These are phyloP conservation scores for Raillietiella orientalis DNA, from an alignment of 2,888 invertebrate genomes.

Conservation along the genomic window DNA sequence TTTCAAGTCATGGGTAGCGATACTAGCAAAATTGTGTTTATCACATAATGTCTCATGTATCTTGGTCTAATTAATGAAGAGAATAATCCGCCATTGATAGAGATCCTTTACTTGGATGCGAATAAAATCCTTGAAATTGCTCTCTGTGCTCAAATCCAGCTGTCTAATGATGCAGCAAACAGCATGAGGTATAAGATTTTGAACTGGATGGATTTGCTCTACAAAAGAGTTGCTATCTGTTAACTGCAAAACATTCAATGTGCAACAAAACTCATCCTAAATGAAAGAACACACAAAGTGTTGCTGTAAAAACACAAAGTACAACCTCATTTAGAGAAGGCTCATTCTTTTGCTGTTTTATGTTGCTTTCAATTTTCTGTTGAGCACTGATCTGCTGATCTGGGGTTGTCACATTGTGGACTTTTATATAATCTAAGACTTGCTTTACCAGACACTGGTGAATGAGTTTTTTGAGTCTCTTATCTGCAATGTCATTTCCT, in stretches of 20 bases:
- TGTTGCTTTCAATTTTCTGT: too few species aligned
- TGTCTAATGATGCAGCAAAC: slow-evolving; percentile 33
- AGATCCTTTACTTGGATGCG: slow-evolving; percentile 19
- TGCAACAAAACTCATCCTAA: too few species aligned
- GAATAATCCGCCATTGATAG: not conserved
- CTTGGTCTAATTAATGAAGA: slow-evolving; percentile 21
- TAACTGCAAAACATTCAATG: too few species aligned
- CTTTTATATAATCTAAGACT: slow-evolving; percentile 37
- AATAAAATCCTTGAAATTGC: slow-evolving; percentile 37
- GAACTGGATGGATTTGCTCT: too few species aligned
- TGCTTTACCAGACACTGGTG: slow-evolving; percentile 46
- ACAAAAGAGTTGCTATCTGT: too few species aligned
- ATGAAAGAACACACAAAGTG: too few species aligned
- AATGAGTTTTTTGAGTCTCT: slow-evolving; percentile 33
- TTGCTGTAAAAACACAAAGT: too few species aligned
- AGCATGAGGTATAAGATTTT: slow-evolving; percentile 36
- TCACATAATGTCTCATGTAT: slow-evolving; percentile 39
- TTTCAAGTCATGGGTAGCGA: slow-evolving; percentile 46
- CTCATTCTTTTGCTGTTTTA: too few species aligned
- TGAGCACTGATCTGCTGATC: too few species aligned
- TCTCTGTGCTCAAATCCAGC: slow-evolving; percentile 24
- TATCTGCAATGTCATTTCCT: slow-evolving; percentile 35
- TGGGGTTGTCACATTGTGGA: too few species aligned
- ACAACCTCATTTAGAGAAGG: too few species aligned
- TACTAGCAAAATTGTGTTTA: slow-evolving; percentile 38